Evolutionary conservation across 2,113 vertebrate genomes (phyloP).

Genomic region (Mirounga angustirostris): DNA sequence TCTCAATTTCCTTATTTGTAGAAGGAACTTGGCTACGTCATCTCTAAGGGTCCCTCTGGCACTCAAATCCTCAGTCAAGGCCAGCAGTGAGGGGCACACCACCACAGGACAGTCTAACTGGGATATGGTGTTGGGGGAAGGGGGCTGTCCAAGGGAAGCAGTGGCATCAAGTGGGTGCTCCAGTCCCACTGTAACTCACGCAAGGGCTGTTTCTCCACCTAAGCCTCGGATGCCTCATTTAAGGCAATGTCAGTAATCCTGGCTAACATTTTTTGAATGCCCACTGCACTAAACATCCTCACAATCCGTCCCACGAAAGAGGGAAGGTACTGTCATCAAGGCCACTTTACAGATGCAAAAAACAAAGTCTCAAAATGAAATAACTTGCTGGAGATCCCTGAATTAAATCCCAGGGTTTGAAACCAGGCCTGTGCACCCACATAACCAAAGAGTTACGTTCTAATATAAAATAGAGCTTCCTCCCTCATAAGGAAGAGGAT

Average conservation of each 20-base stretch:
- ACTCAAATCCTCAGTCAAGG: neutral
- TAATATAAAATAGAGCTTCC: neutral
- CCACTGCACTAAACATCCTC: neutral
- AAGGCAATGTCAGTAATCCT: neutral
- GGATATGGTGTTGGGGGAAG: neutral
- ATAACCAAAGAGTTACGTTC: neutral
- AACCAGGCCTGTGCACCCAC: neutral
- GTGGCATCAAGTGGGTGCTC: neutral
- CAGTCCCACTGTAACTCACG: neutral
- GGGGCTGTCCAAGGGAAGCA: neutral
- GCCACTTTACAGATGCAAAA: neutral
- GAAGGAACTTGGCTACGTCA: neutral
- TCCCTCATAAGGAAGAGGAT: neutral
- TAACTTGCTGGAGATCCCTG: neutral
- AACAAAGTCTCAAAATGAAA: neutral
- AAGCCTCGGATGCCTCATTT: too few relatives aligned
- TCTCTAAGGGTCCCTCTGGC: neutral
- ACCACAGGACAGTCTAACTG: neutral
- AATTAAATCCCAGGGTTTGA: neutral
- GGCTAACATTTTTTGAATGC: neutral
- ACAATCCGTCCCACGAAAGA: neutral
- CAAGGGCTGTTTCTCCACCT: neutral
- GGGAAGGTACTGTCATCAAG: neutral
- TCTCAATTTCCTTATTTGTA: neutral
- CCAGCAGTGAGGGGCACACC: neutral